Conservation (phyloP, 2,888 invertebrate species). For the Choreutis nemorana region DNA sequence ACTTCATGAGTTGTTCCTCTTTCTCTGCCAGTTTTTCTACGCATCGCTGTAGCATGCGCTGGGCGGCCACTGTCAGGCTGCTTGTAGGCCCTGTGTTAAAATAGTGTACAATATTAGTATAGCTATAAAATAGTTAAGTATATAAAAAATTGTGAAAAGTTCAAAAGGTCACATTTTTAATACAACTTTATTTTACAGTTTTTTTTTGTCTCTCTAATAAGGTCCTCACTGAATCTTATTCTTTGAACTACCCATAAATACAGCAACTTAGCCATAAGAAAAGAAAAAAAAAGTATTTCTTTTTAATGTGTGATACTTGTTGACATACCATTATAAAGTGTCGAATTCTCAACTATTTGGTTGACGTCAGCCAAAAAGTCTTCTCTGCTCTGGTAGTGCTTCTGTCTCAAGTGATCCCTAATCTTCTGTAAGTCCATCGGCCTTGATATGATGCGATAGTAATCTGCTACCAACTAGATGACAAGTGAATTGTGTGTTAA, state of each 20-base stretch:
- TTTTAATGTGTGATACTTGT: no score
- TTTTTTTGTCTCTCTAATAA: no score
- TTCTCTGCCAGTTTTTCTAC: constrained; percentile 89
- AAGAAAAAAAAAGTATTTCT: no score
- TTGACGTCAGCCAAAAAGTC: constrained; percentile 95
- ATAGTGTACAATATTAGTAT: no score
- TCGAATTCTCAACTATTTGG: constrained; percentile 95
- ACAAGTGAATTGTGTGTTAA: no score
- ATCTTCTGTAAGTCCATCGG: constrained; percentile 99
- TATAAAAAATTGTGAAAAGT: neutral
- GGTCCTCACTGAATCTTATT: no score
- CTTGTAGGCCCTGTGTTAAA: constrained; percentile 72
- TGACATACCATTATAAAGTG: constrained; percentile 85
- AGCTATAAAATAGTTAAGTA: constrained; percentile 1
- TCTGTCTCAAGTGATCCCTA: constrained; percentile 85
- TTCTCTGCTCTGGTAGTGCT: constrained; percentile 94
- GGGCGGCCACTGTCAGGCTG: constrained; percentile 85
- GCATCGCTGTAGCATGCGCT: constrained; percentile 87
- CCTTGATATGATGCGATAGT: constrained; percentile 87
- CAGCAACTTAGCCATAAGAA: no score
- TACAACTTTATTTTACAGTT: no score
- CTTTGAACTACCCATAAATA: no score
- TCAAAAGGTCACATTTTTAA: neutral
- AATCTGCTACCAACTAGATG: constrained; percentile 88
- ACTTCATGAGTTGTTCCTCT: constrained; percentile 92